Conservation (phyloP, 2,888 invertebrate genomes). For the Meandrusa payeni region DNA sequence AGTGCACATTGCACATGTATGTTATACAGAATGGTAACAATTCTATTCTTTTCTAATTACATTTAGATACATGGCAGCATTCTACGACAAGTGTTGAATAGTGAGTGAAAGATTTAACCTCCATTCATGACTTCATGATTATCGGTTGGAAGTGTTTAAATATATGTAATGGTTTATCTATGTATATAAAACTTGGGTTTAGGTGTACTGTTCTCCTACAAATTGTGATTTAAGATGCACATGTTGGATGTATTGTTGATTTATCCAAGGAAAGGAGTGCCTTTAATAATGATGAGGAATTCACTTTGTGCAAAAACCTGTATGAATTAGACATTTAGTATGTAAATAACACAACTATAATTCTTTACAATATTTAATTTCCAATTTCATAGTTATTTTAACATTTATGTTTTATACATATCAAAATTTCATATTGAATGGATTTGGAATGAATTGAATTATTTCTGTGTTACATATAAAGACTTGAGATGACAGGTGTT, state of each 20-base stretch:
- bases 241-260: slow-evolving; percentile 35
- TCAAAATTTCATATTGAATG: slow-evolving; percentile 29
- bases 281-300: slow-evolving; percentile 58
- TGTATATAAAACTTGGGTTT: too few species aligned
- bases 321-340: slow-evolving; percentile 33
- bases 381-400: slow-evolving; percentile 26
- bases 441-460: slow-evolving; percentile 15
- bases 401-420: slow-evolving; percentile 36
- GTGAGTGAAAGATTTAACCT: too few species aligned
- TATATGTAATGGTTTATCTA: too few species aligned
- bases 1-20: too few species aligned
- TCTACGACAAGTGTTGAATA: too few species aligned
- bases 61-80: too few species aligned
- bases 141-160: too few species aligned
- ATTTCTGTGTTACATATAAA: slow-evolving; percentile 20
- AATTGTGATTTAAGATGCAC: slow-evolving; percentile 31
- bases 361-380: slow-evolving; percentile 6
- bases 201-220: slow-evolving; percentile 27
- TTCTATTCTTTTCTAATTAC: too few species aligned
- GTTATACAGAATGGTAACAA: too few species aligned
- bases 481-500: slow-evolving; percentile 23
- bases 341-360: not conserved
- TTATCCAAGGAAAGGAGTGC: slow-evolving; percentile 62
- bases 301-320: slow-evolving; percentile 33
- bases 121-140: too few species aligned